Evolutionary conservation across 2,797 vertebrate genomes (phyloP).

Genomic region (Rhinella marina): DNA sequence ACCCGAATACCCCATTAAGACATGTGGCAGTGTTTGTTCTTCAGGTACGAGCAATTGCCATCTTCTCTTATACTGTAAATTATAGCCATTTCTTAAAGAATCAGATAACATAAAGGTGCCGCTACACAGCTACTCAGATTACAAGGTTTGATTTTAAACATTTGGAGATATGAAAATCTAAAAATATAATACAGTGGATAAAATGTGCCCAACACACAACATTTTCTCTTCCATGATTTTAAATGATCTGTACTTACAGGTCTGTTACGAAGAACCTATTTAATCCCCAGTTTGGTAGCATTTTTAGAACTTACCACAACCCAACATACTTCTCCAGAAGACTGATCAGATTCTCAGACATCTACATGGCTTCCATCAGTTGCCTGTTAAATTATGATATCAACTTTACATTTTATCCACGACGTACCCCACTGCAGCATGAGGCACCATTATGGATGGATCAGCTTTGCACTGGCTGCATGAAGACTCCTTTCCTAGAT

Average conservation of each 20-base stretch:
- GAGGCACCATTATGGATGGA: conserved; percentile 83
- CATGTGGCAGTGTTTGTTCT: too few relatives aligned
- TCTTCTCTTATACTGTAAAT: too few relatives aligned
- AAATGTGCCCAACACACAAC: neutral
- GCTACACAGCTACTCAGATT: too few relatives aligned
- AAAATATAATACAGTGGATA: neutral
- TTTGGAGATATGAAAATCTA: too few relatives aligned
- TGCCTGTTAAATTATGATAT: conserved; percentile 78
- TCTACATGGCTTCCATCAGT: conserved; percentile 83
- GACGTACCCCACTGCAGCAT: conserved; percentile 79
- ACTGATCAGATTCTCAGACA: conserved; percentile 79
- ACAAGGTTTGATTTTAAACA: too few relatives aligned
- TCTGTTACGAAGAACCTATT: conserved; percentile 84
- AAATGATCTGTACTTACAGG: conserved; percentile 64
- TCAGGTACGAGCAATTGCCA: too few relatives aligned
- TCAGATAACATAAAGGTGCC: too few relatives aligned
- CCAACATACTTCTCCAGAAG: conserved; percentile 81
- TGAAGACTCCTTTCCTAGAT: conserved; percentile 80
- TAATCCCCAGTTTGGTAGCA: conserved; percentile 87
- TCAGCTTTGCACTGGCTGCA: conserved; percentile 81
- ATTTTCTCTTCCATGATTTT: neutral
- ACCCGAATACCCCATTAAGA: too few relatives aligned
- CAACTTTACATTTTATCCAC: conserved; percentile 81
- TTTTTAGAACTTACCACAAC: conserved; percentile 84
- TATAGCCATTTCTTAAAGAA: too few relatives aligned